Conservation (phyloP, 1,140 invertebrate genomes). For the Teleogryllus occipitalis region DNA sequence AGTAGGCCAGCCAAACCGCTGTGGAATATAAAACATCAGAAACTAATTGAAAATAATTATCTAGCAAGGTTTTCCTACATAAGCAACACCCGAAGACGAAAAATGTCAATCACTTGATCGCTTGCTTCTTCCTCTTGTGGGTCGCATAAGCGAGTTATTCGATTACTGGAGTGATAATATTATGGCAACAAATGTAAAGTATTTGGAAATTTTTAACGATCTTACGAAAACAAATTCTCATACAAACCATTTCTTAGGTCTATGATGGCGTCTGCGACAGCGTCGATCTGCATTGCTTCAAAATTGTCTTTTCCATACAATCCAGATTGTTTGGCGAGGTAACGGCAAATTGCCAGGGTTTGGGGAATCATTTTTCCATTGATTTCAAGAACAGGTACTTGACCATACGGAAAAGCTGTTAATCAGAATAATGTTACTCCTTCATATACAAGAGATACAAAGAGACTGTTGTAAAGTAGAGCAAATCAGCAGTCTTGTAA, state of each 20-base stretch:
- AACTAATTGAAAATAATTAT: too few relatives aligned
- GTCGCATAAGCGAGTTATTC: too few relatives aligned
- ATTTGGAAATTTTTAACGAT: too few relatives aligned
- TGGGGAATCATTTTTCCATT: constrained; percentile 32
- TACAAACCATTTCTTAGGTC: constrained; percentile 26
- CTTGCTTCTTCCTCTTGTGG: too few relatives aligned
- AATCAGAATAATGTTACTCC: not conserved
- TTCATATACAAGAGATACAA: too few relatives aligned
- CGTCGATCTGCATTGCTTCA: constrained; percentile 26
- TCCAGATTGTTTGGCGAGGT: constrained; percentile 32
- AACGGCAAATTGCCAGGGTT: constrained; percentile 32
- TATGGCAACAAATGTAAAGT: too few relatives aligned
- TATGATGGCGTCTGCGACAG: constrained; percentile 30
- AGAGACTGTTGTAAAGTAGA: too few relatives aligned
- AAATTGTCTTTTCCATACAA: constrained; percentile 29
- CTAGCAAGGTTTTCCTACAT: too few relatives aligned
- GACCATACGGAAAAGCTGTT: constrained; percentile 32
- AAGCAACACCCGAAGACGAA: too few relatives aligned
- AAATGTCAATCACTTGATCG: too few relatives aligned
- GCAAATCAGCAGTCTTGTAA: too few relatives aligned
- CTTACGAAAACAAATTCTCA: constrained; percentile 24
- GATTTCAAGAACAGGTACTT: constrained; percentile 32
- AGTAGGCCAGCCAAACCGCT: constrained; percentile 27
- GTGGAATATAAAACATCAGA: constrained; percentile 11
- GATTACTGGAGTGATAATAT: too few relatives aligned